Evolutionary conservation across 1,140 invertebrate species (phyloP).

Genomic region (Gonioctena quinquepunctata): DNA sequence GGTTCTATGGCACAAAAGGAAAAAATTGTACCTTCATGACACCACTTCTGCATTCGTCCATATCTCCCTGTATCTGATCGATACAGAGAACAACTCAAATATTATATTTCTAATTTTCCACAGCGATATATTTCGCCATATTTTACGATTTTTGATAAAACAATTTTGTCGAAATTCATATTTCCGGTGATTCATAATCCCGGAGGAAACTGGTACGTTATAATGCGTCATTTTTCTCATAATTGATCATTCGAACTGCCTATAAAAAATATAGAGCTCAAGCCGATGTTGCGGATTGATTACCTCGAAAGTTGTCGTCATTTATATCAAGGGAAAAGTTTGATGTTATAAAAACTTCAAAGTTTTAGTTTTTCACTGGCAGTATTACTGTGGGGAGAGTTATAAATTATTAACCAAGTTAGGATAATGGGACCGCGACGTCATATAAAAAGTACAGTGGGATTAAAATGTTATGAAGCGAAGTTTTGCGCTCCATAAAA

Average conservation of each 20-base stretch:
- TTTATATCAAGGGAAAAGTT: neutral
- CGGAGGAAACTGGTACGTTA: too few relatives aligned
- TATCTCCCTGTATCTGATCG: too few relatives aligned
- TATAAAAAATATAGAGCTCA: neutral
- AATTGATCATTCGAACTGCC: neutral
- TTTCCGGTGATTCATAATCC: too few relatives aligned
- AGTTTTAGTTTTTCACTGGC: neutral
- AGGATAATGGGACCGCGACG: neutral
- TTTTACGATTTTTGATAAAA: too few relatives aligned
- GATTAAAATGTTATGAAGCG: neutral
- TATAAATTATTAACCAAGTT: neutral
- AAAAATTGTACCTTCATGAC: too few relatives aligned
- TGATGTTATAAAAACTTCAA: neutral
- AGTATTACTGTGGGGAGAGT: neutral
- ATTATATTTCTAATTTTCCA: too few relatives aligned
- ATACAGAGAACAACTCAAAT: too few relatives aligned
- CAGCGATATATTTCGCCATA: too few relatives aligned
- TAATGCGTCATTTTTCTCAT: too few relatives aligned
- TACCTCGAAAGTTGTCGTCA: neutral
- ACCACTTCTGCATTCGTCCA: too few relatives aligned
- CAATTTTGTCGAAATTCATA: too few relatives aligned
- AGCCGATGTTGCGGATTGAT: neutral
- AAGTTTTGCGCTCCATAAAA: neutral
- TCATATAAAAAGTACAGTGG: neutral
- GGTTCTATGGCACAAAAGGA: too few relatives aligned